Percentiles rank a stretch among this genome's conserved stretches.
phyloP scores from a whole-genome alignment of 2,113 vertebrate genomes.

The Mesembrinibis cayennensis region DNA sequence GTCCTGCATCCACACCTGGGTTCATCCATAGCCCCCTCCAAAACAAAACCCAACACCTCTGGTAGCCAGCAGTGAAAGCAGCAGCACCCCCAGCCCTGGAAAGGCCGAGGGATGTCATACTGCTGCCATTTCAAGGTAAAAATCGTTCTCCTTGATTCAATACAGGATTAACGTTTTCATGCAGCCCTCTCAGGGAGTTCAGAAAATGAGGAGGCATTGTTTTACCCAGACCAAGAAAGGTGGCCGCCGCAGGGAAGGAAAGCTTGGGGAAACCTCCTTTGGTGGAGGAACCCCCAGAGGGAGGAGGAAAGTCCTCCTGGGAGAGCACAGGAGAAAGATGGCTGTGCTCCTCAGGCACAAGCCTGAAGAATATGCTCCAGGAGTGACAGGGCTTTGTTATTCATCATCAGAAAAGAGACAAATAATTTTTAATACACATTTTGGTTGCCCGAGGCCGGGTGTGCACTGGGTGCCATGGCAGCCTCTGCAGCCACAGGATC shows the following conservation, averaged over 20 bases:
- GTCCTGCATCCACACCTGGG: neutral
- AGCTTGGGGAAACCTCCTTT: neutral
- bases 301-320: neutral
- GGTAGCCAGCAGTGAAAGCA: neutral
- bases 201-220: neutral
- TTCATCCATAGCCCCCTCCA: neutral
- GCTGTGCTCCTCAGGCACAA: neutral
- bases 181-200: neutral
- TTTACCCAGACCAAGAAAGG: neutral
- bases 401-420: neutral
- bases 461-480: accelerated
- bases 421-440: neutral
- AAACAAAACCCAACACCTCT: neutral
- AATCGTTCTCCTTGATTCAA: neutral
- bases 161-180: neutral
- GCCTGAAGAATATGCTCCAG: neutral
- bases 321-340: neutral
- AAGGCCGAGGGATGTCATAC: neutral
- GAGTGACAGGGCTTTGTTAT: neutral
- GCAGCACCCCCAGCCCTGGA: neutral
- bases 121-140: neutral
- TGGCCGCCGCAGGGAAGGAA: accelerated
- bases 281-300: neutral
- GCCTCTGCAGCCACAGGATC: neutral
- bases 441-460: neutral